A percentile compares a stretch with the other conserved stretches of the same genome.
Conservation (phyloP, 30 jellyfish, hydroid and myxozoan genomes). For the Turritopsis dohrnii region DNA sequence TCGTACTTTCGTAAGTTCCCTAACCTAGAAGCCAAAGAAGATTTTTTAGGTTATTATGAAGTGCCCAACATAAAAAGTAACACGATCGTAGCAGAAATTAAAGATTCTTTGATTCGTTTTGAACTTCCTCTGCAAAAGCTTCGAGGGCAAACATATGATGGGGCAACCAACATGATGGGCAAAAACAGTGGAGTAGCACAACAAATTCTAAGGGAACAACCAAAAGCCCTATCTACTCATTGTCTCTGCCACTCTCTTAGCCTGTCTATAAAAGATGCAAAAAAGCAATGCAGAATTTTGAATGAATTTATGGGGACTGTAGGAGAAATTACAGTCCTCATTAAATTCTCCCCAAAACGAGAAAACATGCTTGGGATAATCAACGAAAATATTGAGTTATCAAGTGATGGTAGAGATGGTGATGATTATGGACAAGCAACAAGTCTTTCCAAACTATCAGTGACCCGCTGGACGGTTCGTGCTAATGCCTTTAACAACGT, state of each 20-base stretch:
- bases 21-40: neutral
- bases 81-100: neutral
- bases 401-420: neutral
- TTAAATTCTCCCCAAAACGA: neutral
- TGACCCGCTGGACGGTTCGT: neutral
- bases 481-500: neutral
- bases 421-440: neutral
- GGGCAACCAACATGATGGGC: neutral
- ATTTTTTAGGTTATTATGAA: neutral
- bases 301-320: neutral
- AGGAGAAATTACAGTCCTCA: neutral
- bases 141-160: neutral
- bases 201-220: neutral
- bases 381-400: neutral
- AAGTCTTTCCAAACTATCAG: neutral
- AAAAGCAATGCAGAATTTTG: neutral
- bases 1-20: too few species aligned
- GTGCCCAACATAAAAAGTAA: neutral
- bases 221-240: neutral
- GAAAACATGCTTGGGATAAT: neutral
- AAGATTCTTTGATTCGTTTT: neutral
- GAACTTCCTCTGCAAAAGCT: neutral
- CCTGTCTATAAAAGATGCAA: neutral
- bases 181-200: slow-evolving; percentile 1
- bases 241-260: neutral